Conservation (phyloP, 2,113 vertebrate species). For the Pelobates fuscus region DNA sequence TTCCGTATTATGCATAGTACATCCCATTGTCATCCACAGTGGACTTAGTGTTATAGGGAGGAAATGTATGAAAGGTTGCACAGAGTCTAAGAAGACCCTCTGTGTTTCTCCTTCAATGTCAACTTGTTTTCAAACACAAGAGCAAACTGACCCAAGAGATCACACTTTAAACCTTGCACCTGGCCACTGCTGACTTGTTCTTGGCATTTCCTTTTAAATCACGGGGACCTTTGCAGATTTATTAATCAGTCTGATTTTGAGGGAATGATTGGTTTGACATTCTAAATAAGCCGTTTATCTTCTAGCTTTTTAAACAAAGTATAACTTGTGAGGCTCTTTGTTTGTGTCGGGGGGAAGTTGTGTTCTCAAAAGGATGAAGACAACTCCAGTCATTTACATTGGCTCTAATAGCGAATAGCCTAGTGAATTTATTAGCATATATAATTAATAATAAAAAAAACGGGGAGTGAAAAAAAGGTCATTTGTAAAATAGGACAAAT, state of each 20-base stretch:
- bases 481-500: too few species aligned
- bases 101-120: slow-evolving; percentile 47
- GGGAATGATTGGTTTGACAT: slow-evolving; percentile 35
- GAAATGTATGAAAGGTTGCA: slow-evolving; percentile 41
- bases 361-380: slow-evolving; percentile 39
- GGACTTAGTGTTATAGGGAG: slow-evolving; percentile 29
- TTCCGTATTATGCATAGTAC: slow-evolving; percentile 34
- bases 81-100: slow-evolving; percentile 36
- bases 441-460: slow-evolving; percentile 21
- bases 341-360: slow-evolving; percentile 27
- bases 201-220: slow-evolving; percentile 33
- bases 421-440: slow-evolving; percentile 47
- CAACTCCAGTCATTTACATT: slow-evolving; percentile 5
- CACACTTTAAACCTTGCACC: slow-evolving; percentile 46
- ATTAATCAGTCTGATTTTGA: slow-evolving; percentile 29
- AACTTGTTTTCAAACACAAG: slow-evolving; percentile 42
- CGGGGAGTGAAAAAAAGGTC: neutral
- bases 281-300: slow-evolving; percentile 45
- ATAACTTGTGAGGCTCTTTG: slow-evolving; percentile 42
- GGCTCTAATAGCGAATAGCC: slow-evolving; percentile 21
- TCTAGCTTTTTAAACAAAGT: slow-evolving; percentile 11
- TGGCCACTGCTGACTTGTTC: slow-evolving; percentile 27
- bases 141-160: slow-evolving; percentile 32
- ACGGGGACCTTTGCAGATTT: slow-evolving; percentile 27
- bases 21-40: slow-evolving; percentile 36